A percentile compares a stretch with the other conserved stretches of the same genome.
phyloP scores from a whole-genome alignment of 2,888 invertebrate species.

The Standfussiana lucernea region DNA sequence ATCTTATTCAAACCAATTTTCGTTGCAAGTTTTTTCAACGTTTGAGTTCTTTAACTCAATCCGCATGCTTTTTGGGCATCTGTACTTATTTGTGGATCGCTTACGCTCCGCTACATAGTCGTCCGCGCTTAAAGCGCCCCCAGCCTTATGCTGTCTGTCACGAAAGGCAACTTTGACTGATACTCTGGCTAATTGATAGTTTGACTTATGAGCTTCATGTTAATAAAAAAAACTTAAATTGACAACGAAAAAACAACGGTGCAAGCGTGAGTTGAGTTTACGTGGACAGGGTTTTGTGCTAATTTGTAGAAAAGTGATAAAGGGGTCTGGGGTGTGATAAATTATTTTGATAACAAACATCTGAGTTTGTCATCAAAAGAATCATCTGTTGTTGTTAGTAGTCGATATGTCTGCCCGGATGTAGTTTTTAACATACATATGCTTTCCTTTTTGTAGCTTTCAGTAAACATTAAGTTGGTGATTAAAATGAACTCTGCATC shows the following conservation, averaged over 20 bases:
- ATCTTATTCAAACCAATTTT: no score
- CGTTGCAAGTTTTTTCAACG: no score
- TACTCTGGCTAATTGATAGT: slow-evolving; percentile 84
- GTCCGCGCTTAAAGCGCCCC: slow-evolving; percentile 55
- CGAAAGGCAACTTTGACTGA: slow-evolving; percentile 80
- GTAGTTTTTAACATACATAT: no score
- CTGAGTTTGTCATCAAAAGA: no score
- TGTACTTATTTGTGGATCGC: not conserved
- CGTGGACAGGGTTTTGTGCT: slow-evolving; percentile 26
- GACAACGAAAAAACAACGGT: slow-evolving; percentile 67
- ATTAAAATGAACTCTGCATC: not conserved
- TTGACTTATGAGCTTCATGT: slow-evolving; percentile 83
- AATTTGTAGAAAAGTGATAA: not conserved
- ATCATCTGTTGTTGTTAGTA: no score
- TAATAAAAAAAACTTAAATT: slow-evolving; percentile 75
- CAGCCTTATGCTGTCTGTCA: slow-evolving; percentile 65
- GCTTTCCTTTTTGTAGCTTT: no score
- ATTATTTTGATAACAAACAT: no score
- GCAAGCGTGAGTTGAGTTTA: slow-evolving; percentile 53
- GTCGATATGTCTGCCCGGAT: no score
- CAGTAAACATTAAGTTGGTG: no score
- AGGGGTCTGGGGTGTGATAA: no score
- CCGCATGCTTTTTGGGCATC: not conserved
- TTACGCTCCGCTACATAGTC: not conserved
- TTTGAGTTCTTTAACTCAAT: no score